Evolutionary conservation across 2,888 invertebrate genomes (phyloP).

Genomic region (Lochmaea crataegi): DNA sequence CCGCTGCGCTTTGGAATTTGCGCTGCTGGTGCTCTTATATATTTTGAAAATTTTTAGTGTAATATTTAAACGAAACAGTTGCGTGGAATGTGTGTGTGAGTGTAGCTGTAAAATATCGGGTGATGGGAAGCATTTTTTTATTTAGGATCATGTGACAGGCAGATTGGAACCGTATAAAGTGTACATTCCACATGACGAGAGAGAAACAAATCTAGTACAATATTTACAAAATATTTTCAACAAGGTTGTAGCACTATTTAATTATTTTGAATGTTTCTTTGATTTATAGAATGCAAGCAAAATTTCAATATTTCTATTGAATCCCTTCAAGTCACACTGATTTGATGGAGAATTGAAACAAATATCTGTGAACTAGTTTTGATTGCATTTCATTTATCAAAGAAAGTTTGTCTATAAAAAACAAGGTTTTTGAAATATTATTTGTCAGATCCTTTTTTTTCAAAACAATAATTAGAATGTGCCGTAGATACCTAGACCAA

Average conservation of each 20-base stretch:
- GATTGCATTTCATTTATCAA: background rate
- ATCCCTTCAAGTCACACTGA: background rate
- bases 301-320: background rate
- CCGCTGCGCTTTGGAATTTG: conserved; percentile 55
- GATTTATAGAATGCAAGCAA: background rate
- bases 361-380: background rate
- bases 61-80: conserved; percentile 43
- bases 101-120: conserved; percentile 36
- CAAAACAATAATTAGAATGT: background rate
- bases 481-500: conserved; percentile 45
- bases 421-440: background rate
- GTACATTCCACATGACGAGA: conserved; percentile 71
- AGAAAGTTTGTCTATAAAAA: background rate
- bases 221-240: conserved; percentile 52
- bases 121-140: conserved; percentile 51
- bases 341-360: too few species aligned
- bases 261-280: conserved; percentile 4
- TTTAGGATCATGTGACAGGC: conserved; percentile 61
- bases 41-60: conserved; percentile 16
- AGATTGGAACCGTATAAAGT: conserved; percentile 73
- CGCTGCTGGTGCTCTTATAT: conserved; percentile 44
- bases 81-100: conserved; percentile 62
- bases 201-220: conserved; percentile 56
- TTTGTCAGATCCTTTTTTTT: background rate
- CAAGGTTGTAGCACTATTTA: conserved; percentile 28